These are phyloP conservation scores for Archivesica marissinica DNA, from an alignment of 1,140 invertebrate species.

Conservation along the genomic window DNA sequence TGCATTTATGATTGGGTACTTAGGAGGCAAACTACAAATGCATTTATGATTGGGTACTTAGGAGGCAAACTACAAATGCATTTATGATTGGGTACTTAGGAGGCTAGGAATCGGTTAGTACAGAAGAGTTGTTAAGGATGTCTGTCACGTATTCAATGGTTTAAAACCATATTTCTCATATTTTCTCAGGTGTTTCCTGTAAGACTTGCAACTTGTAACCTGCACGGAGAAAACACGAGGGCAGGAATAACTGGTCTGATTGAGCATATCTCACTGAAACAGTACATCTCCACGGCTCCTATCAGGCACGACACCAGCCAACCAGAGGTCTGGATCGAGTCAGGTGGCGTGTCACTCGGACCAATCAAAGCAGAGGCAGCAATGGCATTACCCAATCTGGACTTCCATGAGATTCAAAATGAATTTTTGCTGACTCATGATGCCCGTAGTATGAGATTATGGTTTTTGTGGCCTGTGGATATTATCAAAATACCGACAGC, in stretches of 20 bases:
- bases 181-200: slow-evolving; percentile 90
- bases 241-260: slow-evolving; percentile 95
- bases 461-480: slow-evolving; percentile 96
- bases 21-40: too few relatives aligned
- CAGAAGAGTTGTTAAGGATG: too few relatives aligned
- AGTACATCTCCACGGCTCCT: slow-evolving; percentile 85
- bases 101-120: too few relatives aligned
- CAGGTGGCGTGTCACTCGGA: slow-evolving; percentile 94
- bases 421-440: slow-evolving; percentile 95
- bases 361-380: slow-evolving; percentile 97
- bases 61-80: too few relatives aligned
- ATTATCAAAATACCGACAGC: slow-evolving; percentile 84
- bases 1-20: too few relatives aligned
- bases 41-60: too few relatives aligned
- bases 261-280: slow-evolving; percentile 90
- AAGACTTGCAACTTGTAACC: slow-evolving; percentile 95
- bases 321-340: slow-evolving; percentile 92
- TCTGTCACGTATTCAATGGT: too few relatives aligned
- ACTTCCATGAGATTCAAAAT: slow-evolving; percentile 82
- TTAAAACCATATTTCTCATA: slow-evolving; percentile 1
- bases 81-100: too few relatives aligned
- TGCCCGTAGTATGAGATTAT: slow-evolving; percentile 92
- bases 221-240: slow-evolving; percentile 95
- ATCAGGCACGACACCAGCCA: slow-evolving; percentile 70
- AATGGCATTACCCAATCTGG: slow-evolving; percentile 84